phyloP scores from a whole-genome alignment of 2,797 vertebrate genomes.

The Danio jaintianensis region DNA sequence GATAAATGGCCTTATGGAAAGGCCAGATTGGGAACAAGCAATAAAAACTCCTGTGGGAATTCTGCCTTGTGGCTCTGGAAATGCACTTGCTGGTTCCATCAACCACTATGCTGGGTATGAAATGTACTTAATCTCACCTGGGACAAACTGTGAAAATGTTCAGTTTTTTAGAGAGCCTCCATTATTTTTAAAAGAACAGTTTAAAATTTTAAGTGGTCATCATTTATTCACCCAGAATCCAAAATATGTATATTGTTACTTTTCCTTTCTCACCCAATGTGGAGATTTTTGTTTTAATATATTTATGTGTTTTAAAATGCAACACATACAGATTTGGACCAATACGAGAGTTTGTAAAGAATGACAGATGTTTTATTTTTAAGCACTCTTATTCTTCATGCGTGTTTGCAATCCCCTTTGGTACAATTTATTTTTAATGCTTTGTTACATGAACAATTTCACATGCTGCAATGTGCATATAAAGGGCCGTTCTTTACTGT shows the following conservation, averaged over 20 bases:
- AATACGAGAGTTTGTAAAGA: background rate
- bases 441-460: background rate
- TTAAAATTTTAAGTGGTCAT: too few species aligned
- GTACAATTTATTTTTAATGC: background rate
- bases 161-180: background rate
- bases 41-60: conserved; percentile 90
- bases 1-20: conserved; percentile 90
- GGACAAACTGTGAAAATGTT: background rate
- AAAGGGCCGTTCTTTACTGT: background rate
- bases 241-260: background rate
- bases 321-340: background rate
- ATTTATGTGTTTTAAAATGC: background rate
- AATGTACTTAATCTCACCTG: conserved; percentile 73
- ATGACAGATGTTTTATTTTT: background rate
- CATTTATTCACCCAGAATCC: background rate
- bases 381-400: background rate
- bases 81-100: conserved; percentile 88
- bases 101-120: conserved; percentile 88
- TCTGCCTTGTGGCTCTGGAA: conserved; percentile 92
- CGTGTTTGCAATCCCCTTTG: background rate
- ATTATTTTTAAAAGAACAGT: background rate
- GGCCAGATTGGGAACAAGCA: conserved; percentile 90
- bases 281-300: background rate
- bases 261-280: background rate
- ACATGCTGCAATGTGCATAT: background rate